Evolutionary conservation across 2,797 vertebrate genomes (phyloP).

Genomic region (Scolopax bukidnonensis): DNA sequence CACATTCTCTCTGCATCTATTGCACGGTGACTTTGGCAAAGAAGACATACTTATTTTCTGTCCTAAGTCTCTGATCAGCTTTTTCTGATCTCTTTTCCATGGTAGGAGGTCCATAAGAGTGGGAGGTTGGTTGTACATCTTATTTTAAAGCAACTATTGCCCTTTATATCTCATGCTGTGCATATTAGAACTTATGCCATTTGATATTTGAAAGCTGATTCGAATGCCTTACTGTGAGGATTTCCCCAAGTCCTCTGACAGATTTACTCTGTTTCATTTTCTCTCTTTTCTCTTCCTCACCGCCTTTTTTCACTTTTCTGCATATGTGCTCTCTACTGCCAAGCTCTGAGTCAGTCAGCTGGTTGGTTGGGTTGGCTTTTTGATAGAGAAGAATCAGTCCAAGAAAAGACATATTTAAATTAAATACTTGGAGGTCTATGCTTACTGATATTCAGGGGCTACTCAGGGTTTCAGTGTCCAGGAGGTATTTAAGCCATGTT

Average conservation of each 20-base stretch:
- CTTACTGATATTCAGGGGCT: neutral
- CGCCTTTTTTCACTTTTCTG: neutral
- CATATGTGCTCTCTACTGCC: neutral
- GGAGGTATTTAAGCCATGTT: neutral
- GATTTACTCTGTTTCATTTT: constrained; percentile 2
- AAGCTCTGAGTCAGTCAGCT: constrained; percentile 1
- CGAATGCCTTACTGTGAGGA: neutral
- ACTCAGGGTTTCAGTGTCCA: neutral
- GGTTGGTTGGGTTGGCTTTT: neutral
- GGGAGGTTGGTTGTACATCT: neutral
- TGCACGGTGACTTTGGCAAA: neutral
- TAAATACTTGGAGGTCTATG: neutral
- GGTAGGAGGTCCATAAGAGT: neutral
- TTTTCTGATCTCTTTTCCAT: neutral
- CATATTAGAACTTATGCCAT: neutral
- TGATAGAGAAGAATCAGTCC: neutral
- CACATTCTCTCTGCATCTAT: neutral
- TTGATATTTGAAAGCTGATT: neutral
- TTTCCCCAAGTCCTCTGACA: constrained; percentile 4
- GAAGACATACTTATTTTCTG: neutral
- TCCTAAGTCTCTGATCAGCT: neutral
- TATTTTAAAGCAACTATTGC: neutral
- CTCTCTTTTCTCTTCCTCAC: neutral
- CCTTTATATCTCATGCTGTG: neutral
- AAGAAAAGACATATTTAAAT: neutral